These are phyloP conservation scores for Onychostruthus taczanowskii DNA, from an alignment of 2,113 vertebrate genomes.

Conservation along the genomic window DNA sequence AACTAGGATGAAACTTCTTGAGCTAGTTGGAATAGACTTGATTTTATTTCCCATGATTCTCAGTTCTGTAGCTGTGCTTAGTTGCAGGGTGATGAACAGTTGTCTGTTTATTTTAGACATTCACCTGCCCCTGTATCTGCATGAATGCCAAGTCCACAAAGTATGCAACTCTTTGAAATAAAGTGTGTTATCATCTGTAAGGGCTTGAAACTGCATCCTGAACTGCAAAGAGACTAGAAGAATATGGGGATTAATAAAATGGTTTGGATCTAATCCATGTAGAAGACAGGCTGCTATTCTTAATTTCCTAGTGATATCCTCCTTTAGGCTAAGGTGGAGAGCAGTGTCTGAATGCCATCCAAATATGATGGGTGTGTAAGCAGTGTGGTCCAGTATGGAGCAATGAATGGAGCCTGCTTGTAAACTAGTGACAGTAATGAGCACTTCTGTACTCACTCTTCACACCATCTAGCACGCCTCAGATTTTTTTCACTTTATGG, in stretches of 20 bases:
- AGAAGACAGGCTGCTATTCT: background rate
- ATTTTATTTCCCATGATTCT: background rate
- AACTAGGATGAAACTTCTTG: background rate
- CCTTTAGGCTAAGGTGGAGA: background rate
- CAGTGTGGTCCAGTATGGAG: background rate
- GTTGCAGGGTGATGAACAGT: background rate
- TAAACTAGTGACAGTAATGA: background rate
- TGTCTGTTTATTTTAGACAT: background rate
- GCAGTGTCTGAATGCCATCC: background rate
- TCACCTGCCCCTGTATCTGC: background rate
- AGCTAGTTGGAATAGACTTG: background rate
- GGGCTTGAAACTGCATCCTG: background rate
- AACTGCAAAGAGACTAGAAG: background rate
- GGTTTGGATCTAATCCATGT: background rate
- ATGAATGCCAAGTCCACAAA: background rate
- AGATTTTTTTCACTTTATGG: background rate
- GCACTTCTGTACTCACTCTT: background rate
- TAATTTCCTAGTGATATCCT: background rate
- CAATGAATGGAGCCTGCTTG: background rate
- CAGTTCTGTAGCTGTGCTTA: background rate
- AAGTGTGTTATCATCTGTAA: background rate
- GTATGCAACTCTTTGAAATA: background rate
- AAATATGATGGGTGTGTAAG: background rate
- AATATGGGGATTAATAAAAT: background rate
- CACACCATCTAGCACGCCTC: background rate